Percentiles rank a stretch among this genome's conserved stretches.
Evolutionary conservation across 2,113 vertebrate genomes (phyloP).

Genomic region (Shinisaurus crocodilurus): DNA sequence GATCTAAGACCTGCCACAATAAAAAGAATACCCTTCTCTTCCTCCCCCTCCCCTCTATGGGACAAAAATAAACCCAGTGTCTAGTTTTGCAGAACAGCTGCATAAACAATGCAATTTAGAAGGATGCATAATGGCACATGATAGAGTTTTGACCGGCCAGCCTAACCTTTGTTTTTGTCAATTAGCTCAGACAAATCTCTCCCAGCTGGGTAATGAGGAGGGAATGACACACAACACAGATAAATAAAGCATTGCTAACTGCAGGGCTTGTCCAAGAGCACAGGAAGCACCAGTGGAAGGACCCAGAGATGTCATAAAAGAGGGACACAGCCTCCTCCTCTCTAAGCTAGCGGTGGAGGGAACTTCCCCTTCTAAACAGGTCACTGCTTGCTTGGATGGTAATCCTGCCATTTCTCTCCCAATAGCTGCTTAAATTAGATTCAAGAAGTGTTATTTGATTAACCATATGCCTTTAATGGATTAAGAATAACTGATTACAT

Average conservation of each 20-base stretch:
- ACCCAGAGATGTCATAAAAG: not conserved
- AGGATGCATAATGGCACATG: slow-evolving; percentile 45
- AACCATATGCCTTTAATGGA: not conserved
- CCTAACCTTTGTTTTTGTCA: slow-evolving; percentile 47
- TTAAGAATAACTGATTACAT: not conserved
- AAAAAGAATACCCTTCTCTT: slow-evolving; percentile 46
- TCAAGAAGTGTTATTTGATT: not conserved
- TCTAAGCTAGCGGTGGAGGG: not conserved
- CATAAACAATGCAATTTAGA: slow-evolving; percentile 71
- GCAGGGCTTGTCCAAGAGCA: not conserved
- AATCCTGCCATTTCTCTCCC: not conserved
- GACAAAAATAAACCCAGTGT: slow-evolving; percentile 67
- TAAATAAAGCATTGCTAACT: not conserved
- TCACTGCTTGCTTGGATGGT: too few species aligned
- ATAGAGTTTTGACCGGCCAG: slow-evolving; percentile 58
- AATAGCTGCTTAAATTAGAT: not conserved
- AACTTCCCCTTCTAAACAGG: not conserved
- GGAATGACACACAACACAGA: rapidly evolving
- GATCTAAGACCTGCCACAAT: slow-evolving; percentile 52
- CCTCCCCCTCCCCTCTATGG: slow-evolving; percentile 35
- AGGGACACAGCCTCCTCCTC: not conserved
- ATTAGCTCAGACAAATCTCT: slow-evolving; percentile 44
- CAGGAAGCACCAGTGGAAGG: not conserved
- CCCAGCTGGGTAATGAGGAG: not conserved
- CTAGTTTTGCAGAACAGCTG: slow-evolving; percentile 63